phyloP scores from a whole-genome alignment of 2,113 vertebrate genomes.

The Megaptera novaeangliae region DNA sequence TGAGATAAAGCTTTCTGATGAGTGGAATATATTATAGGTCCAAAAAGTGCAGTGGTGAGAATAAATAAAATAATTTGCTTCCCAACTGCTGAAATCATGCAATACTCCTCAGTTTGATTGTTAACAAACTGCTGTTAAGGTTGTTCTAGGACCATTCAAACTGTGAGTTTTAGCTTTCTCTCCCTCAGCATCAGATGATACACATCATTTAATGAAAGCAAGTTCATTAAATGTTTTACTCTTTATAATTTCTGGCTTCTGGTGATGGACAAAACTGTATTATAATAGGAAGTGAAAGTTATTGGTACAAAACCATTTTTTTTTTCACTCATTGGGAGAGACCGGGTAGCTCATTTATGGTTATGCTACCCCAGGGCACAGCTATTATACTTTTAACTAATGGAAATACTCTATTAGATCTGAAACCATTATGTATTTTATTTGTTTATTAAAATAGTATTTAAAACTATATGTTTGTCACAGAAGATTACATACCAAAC shows the following conservation, averaged over 20 bases:
- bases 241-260: constrained; percentile 47
- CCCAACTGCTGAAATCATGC: constrained; percentile 38
- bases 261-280: constrained; percentile 47
- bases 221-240: constrained; percentile 62
- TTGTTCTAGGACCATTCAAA: constrained; percentile 60
- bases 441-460: constrained; percentile 67
- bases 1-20: constrained; percentile 66
- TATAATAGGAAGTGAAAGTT: constrained; percentile 40
- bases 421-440: background rate
- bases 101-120: constrained; percentile 47
- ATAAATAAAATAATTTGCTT: constrained; percentile 67
- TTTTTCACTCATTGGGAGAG: constrained; percentile 7
- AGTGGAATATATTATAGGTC: constrained; percentile 56
- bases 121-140: constrained; percentile 54
- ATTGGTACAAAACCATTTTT: background rate
- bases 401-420: constrained; percentile 47
- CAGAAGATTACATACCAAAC: constrained; percentile 33
- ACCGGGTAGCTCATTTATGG: constrained; percentile 38
- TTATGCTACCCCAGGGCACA: constrained; percentile 11
- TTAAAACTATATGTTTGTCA: constrained; percentile 49
- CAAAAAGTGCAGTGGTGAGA: constrained; percentile 52
- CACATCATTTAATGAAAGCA: constrained; percentile 53
- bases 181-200: constrained; percentile 12
- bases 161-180: constrained; percentile 41
- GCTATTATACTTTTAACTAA: constrained; percentile 59